A percentile compares a stretch with the other conserved stretches of the same genome.
Conservation (phyloP, 2,113 vertebrate species). For the Panurus biarmicus region DNA sequence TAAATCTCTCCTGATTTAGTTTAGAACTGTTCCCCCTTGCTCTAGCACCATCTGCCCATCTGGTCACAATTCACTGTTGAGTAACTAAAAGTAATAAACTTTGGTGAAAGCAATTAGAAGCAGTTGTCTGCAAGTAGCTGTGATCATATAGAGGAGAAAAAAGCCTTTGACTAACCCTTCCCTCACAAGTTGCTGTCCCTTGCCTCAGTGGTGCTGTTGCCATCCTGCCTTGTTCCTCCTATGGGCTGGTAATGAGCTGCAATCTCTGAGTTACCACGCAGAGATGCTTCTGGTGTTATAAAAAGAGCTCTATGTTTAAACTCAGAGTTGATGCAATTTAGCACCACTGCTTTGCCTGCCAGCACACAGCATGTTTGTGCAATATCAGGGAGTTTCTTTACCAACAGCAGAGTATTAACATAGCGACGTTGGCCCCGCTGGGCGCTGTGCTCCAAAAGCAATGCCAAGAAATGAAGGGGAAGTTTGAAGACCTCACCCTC, state of each 20-base stretch:
- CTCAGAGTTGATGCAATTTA: neutral
- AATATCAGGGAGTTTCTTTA: neutral
- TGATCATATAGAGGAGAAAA: neutral
- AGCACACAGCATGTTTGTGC: neutral
- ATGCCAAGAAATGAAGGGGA: neutral
- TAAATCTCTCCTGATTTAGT: neutral
- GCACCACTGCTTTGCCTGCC: conserved; percentile 1
- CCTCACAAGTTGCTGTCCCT: neutral
- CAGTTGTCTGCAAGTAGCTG: neutral
- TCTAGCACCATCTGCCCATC: neutral
- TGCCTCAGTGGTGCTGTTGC: neutral
- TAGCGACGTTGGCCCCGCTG: fast-evolving
- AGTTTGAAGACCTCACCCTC: neutral
- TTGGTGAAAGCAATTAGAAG: neutral
- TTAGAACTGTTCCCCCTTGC: neutral
- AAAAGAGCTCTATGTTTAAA: conserved; percentile 22
- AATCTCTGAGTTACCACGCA: fast-evolving
- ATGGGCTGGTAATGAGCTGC: neutral
- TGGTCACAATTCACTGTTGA: neutral
- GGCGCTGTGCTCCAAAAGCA: fast-evolving
- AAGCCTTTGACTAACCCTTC: neutral
- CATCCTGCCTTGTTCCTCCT: neutral
- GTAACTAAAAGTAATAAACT: neutral
- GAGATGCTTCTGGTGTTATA: neutral
- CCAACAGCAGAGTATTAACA: neutral